Base-by-base conservation (phyloP, 2,113 vertebrate genomes). In the Catharus fuscescens region DNA sequence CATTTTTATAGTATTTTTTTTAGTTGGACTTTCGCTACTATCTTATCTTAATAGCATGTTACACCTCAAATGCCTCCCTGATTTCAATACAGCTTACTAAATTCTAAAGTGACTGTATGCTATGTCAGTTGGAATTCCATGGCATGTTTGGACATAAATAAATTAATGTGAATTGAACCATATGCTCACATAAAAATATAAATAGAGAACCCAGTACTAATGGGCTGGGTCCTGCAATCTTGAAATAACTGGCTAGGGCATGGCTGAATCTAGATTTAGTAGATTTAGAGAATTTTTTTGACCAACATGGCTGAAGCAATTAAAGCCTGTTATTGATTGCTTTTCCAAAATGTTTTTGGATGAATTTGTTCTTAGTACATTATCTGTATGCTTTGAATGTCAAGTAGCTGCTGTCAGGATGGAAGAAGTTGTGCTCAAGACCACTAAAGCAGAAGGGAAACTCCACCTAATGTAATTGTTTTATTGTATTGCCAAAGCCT, bases 381-480 rank as follows among this genome's bases (percentile, higher is more conserved):
- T 86, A 74, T 24, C 50, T 80, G 71, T 36, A 18, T 23, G 28
- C 34, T 86, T 64, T 70, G 60, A 94, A 86, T 64, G 60, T 95
- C 77, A 97, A 86, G 86, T 66, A 71, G 48, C 28, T 86, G 76
- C 47, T 70, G 47, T 88, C 69, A 84, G 92, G 77, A 78, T 94
- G 80, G 92, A 95, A 94, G 69, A 94, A 95, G 67, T 64, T 80
- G 66, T 87, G 73, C 85, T 90, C 73, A 48, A 83, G 80, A 66
- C 73, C 67, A 78, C 59, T 70, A 62, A 82, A 86, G 47, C 17
- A 59, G 82, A 95, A 93, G 83, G 86, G 80, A 95, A 97, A 88
- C 80, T 19, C 65, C 86, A 89, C 83, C 86, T 92, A 60, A 86
- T 62, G 15, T 67, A 88, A 95, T 88, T 86, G 76, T 65, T 93